Base-by-base conservation (phyloP, 2,797 vertebrate species). In the Morelia viridis region DNA sequence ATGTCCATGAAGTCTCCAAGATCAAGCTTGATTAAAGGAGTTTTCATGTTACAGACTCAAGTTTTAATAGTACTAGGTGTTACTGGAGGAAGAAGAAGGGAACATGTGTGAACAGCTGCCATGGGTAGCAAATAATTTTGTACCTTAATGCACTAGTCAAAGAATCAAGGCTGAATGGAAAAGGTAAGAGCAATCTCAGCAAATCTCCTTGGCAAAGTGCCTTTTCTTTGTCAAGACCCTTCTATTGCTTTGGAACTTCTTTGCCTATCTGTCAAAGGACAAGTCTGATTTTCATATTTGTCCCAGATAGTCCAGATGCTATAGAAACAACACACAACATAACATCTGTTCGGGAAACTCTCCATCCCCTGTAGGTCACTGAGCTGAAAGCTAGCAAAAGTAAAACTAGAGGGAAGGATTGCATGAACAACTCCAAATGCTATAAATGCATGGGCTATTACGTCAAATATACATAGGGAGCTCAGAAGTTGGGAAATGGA, bases 281-380 rank as follows among this genome's bases (percentile, higher is more conserved):
- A 9, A 95, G 91, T 95, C 94, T 96, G 87, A 95, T 96, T 96
- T 96, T 94, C 94, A 95, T 96, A 94, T 96, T 95, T 95, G 93
- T 96, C 95, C 94, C 96, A 96, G 96, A 95, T 97, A 95, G 96
- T 96, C 94, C 96, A 95, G 94, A 91, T 96, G 95, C 95, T 94
- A 96, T 90, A 89, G 95, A 95, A 95, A 96, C 92, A 86, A 95
- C 83, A n/a, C 8, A 3, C 94, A 93, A 4, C 90, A 68, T 83
- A 46, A 93, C 46, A 24, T 35, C 93, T 85, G 91, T 91, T 85
- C 93, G 88, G 50, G 93, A 71, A 0, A 91, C 0, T 28, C 53
- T 56, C 84, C 89, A 58, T 89, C 93, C 94, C 90, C 92, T 94
- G 94, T 93, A 94, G 95, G 95, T 95, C 80, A 94, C 56, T 87